Percentiles rank a stretch among this genome's conserved stretches.
These are phyloP conservation scores for Drepana falcataria DNA, from an alignment of 2,888 invertebrate genomes.

Conservation along the genomic window DNA sequence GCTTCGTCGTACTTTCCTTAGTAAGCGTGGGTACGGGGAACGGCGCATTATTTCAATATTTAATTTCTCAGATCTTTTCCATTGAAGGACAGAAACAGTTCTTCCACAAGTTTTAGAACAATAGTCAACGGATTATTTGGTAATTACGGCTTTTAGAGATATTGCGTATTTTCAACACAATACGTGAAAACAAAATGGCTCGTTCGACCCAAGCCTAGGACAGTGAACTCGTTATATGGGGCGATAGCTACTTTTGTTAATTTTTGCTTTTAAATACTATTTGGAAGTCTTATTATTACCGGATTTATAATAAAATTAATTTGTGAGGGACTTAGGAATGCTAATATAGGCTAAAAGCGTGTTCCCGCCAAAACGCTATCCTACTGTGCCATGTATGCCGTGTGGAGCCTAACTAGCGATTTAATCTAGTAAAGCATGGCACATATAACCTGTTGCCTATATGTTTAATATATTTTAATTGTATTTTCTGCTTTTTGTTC, in stretches of 20 bases:
- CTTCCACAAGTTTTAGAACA: conserved; percentile 70
- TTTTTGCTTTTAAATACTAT: conserved; percentile 21
- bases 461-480: conserved; percentile 14
- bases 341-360: conserved; percentile 29
- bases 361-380: conserved; percentile 78
- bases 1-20: conserved; percentile 72
- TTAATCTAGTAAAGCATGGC: conserved; percentile 34
- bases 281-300: conserved; percentile 16
- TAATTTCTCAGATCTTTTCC: conserved; percentile 76
- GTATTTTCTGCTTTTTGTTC: conserved; percentile 37
- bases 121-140: conserved; percentile 64
- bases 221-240: conserved; percentile 74
- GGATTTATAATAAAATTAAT: conserved; percentile 14
- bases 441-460: conserved; percentile 49
- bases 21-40: conserved; percentile 73
- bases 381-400: conserved; percentile 45
- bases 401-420: conserved; percentile 41
- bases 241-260: conserved; percentile 59
- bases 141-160: conserved; percentile 65
- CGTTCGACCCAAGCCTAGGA: conserved; percentile 74
- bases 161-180: conserved; percentile 77
- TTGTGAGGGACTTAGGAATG: conserved; percentile 14
- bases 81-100: conserved; percentile 63
- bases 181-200: conserved; percentile 79
- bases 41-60: conserved; percentile 74